Conservation (phyloP, 1,140 invertebrate species). For the Helicoverpa zea region DNA sequence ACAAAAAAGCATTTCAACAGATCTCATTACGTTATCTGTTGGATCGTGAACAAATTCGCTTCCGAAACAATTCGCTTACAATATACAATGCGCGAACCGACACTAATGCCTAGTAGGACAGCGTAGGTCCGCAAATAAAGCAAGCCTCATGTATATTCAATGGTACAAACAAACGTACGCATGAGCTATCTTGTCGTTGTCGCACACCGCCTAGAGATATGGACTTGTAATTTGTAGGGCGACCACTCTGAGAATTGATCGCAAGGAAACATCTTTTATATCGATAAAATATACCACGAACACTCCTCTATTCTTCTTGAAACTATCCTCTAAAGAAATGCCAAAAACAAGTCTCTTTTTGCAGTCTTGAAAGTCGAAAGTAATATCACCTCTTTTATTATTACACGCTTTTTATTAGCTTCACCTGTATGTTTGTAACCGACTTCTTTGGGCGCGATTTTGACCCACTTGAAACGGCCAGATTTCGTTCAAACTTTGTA, state of each 20-base stretch:
- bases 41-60: background rate
- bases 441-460: no score
- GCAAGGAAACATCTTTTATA: background rate
- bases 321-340: no score
- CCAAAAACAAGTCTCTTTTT: background rate
- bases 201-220: slow-evolving; percentile 64
- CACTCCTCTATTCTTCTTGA: background rate
- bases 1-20: background rate
- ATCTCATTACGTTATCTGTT: background rate
- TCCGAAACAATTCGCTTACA: slow-evolving; percentile 32
- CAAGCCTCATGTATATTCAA: slow-evolving; percentile 77
- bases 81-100: slow-evolving; percentile 54
- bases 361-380: no score
- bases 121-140: slow-evolving; percentile 59
- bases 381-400: no score
- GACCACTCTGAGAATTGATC: slow-evolving; percentile 34
- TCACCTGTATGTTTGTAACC: no score
- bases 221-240: slow-evolving; percentile 49
- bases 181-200: slow-evolving; percentile 62
- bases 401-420: no score
- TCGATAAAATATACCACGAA: background rate
- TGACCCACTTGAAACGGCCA: no score
- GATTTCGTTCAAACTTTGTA: no score
- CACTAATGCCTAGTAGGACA: slow-evolving; percentile 68
- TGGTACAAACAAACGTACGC: slow-evolving; percentile 63